Percentiles rank a stretch among this genome's conserved stretches.
These are phyloP conservation scores for Iguana delicatissima DNA, from an alignment of 2,797 vertebrate species.

Conservation along the genomic window DNA sequence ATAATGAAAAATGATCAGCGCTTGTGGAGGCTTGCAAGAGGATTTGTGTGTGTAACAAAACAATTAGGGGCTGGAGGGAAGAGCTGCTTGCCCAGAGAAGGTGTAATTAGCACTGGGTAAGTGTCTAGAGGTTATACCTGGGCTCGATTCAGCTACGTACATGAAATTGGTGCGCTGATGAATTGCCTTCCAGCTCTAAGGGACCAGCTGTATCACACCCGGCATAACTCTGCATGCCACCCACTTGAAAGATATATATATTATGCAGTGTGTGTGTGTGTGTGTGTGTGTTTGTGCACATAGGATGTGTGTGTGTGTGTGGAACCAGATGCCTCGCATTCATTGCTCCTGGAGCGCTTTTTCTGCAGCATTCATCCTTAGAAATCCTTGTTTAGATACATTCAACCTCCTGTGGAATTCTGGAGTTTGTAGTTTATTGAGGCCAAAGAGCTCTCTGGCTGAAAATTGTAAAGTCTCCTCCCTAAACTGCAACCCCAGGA, in stretches of 20 bases:
- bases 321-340: slow-evolving; percentile 38
- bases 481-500: no score
- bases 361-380: slow-evolving; percentile 52
- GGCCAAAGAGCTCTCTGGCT: no score
- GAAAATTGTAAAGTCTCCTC: no score
- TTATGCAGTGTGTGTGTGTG: slow-evolving; percentile 58
- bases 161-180: slow-evolving; percentile 54
- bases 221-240: slow-evolving; percentile 69
- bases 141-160: slow-evolving; percentile 50
- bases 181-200: slow-evolving; percentile 54
- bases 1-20: slow-evolving; percentile 68
- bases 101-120: slow-evolving; percentile 73
- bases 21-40: slow-evolving; percentile 74
- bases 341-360: slow-evolving; percentile 49
- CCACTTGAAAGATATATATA: slow-evolving; percentile 68
- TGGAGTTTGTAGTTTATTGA: no score
- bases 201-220: slow-evolving; percentile 54
- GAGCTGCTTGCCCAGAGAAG: slow-evolving; percentile 72
- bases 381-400: neutral
- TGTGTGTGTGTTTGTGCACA: no score
- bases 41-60: slow-evolving; percentile 58
- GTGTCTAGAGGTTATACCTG: slow-evolving; percentile 68
- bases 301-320: slow-evolving; percentile 28
- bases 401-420: no score
- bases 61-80: slow-evolving; percentile 75